Base-by-base conservation (phyloP, 1,140 invertebrate genomes). In the Ylistrum balloti region DNA sequence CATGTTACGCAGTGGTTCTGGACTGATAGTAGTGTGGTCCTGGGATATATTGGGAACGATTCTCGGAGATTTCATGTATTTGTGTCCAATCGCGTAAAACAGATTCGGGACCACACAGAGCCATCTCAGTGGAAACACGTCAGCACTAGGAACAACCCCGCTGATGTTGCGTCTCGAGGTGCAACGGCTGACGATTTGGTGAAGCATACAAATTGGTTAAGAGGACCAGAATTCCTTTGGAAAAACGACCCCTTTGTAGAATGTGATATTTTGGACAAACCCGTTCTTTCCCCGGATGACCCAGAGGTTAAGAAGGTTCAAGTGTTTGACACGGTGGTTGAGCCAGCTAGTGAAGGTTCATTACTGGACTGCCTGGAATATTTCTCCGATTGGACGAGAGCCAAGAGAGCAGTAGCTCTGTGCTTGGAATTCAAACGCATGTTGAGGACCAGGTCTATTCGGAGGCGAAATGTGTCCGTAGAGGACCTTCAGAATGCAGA, bases 21-120 rank as follows among this genome's bases (percentile, higher is more conserved):
- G 91, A 92, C 92, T 1, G 90, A 93, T 34, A 91, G 87, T 85
- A 34, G 33, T 17, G 87, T 93, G 3, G 92, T 92, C 0, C 38
- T 94, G 1, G 92, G 91, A 17, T 93, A 94, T 85, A 92, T 94
- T 11, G 74, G 22, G n/a, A 94, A 94, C 45, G 90, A 91, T 32
- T 56, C 91, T 33, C 48, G 87, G 11, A 33, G 91, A 34, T 92
- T 93, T 85, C 90, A 94, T 56, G 88, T 90, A 10, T 94, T 92
- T 90, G 92, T 93, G 28, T 90, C 90, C 3, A 93, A 93, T 41
- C 1, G 92, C 7, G 91, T 93, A 28, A 87, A 90, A 33, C 86
- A 91, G 87, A 94, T 93, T 9, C 85, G 92, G 33, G 85, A 92
- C 13, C 85, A 45, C 22, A 91, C 92, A 0, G 33, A 38, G 15